phyloP scores from a whole-genome alignment of 1,140 invertebrate genomes.

The Zophobas morio region DNA sequence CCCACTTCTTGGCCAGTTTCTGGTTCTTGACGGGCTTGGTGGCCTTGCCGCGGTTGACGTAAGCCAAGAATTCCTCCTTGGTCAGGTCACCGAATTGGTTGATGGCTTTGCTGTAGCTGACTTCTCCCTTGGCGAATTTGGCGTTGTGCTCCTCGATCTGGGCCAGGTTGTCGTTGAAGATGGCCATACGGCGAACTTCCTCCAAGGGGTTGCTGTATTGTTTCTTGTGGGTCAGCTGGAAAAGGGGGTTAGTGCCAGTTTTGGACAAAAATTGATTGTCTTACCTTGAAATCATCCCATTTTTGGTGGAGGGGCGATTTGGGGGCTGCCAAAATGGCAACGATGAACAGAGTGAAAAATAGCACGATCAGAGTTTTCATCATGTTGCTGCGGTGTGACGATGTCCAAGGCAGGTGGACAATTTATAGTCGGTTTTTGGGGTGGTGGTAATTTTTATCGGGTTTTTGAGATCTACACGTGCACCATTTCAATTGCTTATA shows the following conservation, averaged over 20 bases:
- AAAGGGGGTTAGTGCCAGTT: conserved; percentile 75
- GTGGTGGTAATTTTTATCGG: conserved; percentile 4
- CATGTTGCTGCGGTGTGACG: not conserved
- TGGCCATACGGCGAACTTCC: conserved; percentile 81
- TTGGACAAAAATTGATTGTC: conserved; percentile 67
- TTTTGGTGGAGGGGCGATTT: not conserved
- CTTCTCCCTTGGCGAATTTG: not conserved
- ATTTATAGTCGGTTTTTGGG: not conserved
- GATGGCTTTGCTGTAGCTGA: not conserved
- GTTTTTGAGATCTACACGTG: no score
- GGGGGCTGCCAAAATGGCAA: conserved; percentile 6
- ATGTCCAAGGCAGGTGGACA: not conserved
- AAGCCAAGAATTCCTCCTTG: conserved; percentile 18
- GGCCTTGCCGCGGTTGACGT: not conserved
- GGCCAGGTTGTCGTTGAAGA: not conserved
- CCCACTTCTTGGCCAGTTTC: no score
- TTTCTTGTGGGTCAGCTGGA: no score
- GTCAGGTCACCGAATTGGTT: conserved; percentile 28
- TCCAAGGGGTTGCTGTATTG: no score
- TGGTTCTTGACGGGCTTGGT: not conserved
- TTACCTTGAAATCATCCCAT: not conserved
- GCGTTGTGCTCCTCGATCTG: conserved; percentile 24
- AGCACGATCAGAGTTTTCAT: conserved; percentile 16
- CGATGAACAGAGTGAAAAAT: conserved; percentile 2
- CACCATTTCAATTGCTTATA: not conserved